Conservation (phyloP, 2,113 vertebrate species). For the Astatotilapia flaviijosephi region DNA sequence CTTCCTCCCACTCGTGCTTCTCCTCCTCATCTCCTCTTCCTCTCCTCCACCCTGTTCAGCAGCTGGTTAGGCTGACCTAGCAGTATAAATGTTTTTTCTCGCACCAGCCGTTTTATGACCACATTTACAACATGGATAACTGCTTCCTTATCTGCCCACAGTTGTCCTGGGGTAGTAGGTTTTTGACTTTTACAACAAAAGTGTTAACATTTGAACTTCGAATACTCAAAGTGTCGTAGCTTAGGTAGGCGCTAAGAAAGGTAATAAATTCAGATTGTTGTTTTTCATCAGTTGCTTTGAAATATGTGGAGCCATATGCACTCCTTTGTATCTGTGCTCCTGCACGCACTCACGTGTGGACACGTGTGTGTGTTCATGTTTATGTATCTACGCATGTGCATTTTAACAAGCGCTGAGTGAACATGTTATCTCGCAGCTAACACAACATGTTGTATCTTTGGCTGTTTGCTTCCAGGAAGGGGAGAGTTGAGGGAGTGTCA, state of each 20-base stretch:
- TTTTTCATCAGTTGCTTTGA: not conserved
- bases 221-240: not conserved
- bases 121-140: slow-evolving; percentile 26
- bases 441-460: slow-evolving; percentile 39
- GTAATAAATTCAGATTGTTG: not conserved
- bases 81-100: slow-evolving; percentile 50
- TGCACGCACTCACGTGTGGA: not conserved
- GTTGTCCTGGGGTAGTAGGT: not conserved
- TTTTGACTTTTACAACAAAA: not conserved
- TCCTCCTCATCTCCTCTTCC: not conserved
- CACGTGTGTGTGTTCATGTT: not conserved
- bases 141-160: slow-evolving; percentile 38
- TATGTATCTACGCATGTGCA: not conserved
- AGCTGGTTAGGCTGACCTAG: slow-evolving; percentile 48
- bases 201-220: not conserved
- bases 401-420: not conserved
- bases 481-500: slow-evolving; percentile 41
- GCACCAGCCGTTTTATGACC: slow-evolving; percentile 44
- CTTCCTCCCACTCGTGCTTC: not conserved
- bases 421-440: slow-evolving; percentile 41
- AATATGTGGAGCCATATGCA: not conserved
- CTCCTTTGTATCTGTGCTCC: not conserved
- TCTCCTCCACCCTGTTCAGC: slow-evolving; percentile 9
- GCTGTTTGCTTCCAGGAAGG: slow-evolving; percentile 51
- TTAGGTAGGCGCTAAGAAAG: not conserved